Percentiles rank a stretch among this genome's conserved stretches.
Evolutionary conservation across 2,888 invertebrate genomes (phyloP).

Genomic region (Drosophila nr. medialis): DNA sequence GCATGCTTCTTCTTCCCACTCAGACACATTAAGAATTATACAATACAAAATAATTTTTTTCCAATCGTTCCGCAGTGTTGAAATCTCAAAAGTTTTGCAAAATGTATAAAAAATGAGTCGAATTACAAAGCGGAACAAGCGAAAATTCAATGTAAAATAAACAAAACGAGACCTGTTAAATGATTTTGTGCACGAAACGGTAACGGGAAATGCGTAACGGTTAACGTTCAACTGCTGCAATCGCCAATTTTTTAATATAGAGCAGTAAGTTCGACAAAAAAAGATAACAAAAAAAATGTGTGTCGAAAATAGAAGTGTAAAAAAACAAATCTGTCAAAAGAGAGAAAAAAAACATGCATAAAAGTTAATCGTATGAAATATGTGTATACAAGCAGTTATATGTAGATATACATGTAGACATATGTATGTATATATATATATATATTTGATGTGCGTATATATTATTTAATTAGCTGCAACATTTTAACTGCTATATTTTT

Average conservation of each 20-base stretch:
- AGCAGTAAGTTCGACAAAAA: conserved; percentile 13
- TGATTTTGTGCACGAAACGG: background rate
- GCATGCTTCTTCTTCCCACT: conserved; percentile 30
- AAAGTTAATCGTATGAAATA: background rate
- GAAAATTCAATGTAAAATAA: background rate
- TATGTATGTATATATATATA: conserved; percentile 3
- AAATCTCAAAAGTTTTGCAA: conserved; percentile 8
- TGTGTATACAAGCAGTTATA: background rate
- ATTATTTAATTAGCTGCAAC: background rate
- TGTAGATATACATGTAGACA: background rate
- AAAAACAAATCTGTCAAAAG: background rate
- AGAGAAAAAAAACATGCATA: background rate
- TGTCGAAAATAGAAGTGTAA: background rate
- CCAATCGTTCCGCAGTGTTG: conserved; percentile 17
- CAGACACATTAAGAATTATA: conserved; percentile 61
- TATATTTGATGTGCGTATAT: conserved; percentile 2
- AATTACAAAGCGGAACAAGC: background rate
- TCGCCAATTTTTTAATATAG: background rate
- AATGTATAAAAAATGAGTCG: conserved; percentile 1
- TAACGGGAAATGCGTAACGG: conserved; percentile 10
- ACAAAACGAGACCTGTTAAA: background rate
- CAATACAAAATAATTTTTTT: conserved; percentile 69
- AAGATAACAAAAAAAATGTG: background rate
- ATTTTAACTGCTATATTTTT: background rate
- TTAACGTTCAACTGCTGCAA: background rate